Conservation (phyloP, 2,797 vertebrate species). For the Tadarida brasiliensis region DNA sequence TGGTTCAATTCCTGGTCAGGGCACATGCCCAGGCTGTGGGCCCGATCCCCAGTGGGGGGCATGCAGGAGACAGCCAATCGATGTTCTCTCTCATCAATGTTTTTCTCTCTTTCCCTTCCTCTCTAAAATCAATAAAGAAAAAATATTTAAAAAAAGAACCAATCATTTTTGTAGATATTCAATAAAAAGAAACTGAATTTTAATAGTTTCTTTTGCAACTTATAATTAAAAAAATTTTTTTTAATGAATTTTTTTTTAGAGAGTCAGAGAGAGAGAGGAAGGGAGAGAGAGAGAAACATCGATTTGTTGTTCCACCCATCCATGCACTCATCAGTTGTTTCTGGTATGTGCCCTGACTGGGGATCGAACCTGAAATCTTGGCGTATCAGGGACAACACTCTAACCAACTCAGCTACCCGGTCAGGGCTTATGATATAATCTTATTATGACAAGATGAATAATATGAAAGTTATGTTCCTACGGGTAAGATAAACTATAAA, state of each 20-base stretch:
- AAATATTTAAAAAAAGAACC: too few relatives aligned
- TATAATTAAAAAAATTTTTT: neutral
- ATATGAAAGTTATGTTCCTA: conserved; percentile 19
- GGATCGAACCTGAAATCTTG: neutral
- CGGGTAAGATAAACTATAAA: conserved; percentile 47
- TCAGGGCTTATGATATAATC: neutral
- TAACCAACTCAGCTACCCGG: neutral
- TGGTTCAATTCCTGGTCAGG: too few relatives aligned
- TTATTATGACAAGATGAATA: conserved; percentile 38
- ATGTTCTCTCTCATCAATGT: too few relatives aligned
- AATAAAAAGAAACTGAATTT: conserved; percentile 29
- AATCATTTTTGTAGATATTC: neutral
- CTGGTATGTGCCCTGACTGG: neutral
- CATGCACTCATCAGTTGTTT: neutral
- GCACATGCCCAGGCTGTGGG: too few relatives aligned
- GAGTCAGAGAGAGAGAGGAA: neutral
- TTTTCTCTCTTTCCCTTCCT: too few relatives aligned
- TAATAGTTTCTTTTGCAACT: conserved; percentile 17
- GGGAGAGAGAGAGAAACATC: neutral
- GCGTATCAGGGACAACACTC: neutral
- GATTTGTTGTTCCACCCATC: neutral
- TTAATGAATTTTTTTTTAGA: neutral
- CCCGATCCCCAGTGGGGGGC: too few relatives aligned
- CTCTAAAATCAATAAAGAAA: too few relatives aligned
- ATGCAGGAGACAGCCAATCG: too few relatives aligned